Conservation (phyloP, 1,140 invertebrate genomes). For the Samia ricini region DNA sequence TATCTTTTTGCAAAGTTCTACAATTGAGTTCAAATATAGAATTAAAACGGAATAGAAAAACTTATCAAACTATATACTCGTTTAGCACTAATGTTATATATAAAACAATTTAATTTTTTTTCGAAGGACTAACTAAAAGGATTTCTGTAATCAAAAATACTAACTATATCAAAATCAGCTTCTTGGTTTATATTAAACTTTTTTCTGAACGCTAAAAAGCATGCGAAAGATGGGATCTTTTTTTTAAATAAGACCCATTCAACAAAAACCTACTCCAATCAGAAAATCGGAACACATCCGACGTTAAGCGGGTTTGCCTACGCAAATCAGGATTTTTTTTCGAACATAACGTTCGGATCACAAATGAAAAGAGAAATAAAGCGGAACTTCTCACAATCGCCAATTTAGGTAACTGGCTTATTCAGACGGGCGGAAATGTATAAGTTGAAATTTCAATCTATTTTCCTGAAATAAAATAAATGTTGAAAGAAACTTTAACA, state of each 20-base stretch:
- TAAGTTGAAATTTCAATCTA: background rate
- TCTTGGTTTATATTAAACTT: too few species aligned
- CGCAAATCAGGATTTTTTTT: constrained; percentile 2
- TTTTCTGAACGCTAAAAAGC: background rate
- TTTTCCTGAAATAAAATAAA: background rate
- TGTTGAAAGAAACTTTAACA: too few species aligned
- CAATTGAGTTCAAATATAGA: too few species aligned
- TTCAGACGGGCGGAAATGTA: background rate
- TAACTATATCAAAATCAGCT: background rate
- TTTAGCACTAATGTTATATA: too few species aligned
- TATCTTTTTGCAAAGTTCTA: too few species aligned
- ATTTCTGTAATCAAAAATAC: too few species aligned
- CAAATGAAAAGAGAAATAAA: constrained; percentile 6
- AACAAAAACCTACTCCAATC: background rate
- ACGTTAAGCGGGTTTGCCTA: background rate
- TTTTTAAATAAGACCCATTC: background rate
- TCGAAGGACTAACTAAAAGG: background rate
- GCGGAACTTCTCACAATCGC: background rate
- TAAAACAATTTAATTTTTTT: too few species aligned
- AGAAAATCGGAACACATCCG: background rate
- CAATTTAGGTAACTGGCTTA: constrained; percentile 1
- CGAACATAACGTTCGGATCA: constrained; percentile 1
- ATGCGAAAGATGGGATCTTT: background rate
- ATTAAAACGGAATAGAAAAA: too few species aligned
- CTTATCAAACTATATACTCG: too few species aligned